Percentiles rank a stretch among this genome's conserved stretches.
These are phyloP conservation scores for Chouioia cunea DNA, from an alignment of 2,888 invertebrate genomes.

Conservation along the genomic window DNA sequence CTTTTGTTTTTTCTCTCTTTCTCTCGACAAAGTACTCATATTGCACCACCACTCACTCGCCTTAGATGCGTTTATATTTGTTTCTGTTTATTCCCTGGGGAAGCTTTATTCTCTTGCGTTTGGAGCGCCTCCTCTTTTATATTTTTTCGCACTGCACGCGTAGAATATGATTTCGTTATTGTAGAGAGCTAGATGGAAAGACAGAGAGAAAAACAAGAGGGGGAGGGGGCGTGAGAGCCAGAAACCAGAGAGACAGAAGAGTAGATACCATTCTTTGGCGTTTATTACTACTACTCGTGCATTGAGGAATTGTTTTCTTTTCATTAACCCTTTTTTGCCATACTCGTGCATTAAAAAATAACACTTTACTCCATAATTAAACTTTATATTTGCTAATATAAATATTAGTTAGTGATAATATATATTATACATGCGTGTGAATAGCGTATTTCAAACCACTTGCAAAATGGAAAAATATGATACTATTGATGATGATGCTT, in stretches of 20 bases:
- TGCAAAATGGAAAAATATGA: too few species aligned
- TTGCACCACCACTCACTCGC: background rate
- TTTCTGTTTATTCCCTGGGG: constrained; percentile 26
- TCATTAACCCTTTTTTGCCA: too few species aligned
- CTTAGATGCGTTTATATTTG: constrained; percentile 22
- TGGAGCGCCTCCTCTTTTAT: too few species aligned
- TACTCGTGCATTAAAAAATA: too few species aligned
- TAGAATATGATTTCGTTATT: background rate
- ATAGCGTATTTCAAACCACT: too few species aligned
- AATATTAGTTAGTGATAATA: too few species aligned
- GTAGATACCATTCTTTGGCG: background rate
- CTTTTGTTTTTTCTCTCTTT: background rate
- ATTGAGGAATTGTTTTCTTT: too few species aligned
- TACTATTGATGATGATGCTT: too few species aligned
- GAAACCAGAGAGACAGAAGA: background rate
- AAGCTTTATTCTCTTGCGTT: background rate
- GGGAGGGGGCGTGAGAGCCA: background rate
- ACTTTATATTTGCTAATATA: too few species aligned
- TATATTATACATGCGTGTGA: too few species aligned
- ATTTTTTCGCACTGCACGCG: background rate
- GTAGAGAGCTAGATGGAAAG: background rate
- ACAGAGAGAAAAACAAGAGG: background rate
- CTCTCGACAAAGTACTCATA: constrained; percentile 21
- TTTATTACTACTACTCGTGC: too few species aligned
- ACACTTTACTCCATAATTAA: too few species aligned